Percentiles rank a stretch among this genome's conserved stretches.
Evolutionary conservation across 1,140 invertebrate species (phyloP).

Genomic region (Monochamus saltuarius): DNA sequence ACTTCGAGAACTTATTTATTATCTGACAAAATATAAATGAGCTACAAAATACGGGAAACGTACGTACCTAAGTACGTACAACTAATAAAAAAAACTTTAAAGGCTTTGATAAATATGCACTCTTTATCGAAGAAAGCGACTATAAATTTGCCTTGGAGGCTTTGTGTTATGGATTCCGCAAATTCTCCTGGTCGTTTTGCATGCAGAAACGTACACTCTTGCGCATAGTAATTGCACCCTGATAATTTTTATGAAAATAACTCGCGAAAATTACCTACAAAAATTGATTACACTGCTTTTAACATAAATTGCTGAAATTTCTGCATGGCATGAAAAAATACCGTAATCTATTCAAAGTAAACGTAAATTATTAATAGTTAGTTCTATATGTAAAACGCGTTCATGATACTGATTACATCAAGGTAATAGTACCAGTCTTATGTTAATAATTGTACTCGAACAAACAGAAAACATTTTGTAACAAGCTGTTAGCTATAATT

Average conservation of each 20-base stretch:
- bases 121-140: conserved; percentile 12
- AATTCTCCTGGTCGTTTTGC: neutral
- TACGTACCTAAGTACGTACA: conserved; percentile 3
- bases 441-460: no score
- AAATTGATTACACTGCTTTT: conserved; percentile 5
- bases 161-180: conserved; percentile 2
- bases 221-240: conserved; percentile 5
- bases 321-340: no score
- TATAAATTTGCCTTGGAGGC: conserved; percentile 5
- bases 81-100: conserved; percentile 7
- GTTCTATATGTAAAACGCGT: no score
- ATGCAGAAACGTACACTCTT: conserved; percentile 1
- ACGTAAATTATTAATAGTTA: no score
- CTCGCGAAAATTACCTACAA: conserved; percentile 6
- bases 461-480: no score
- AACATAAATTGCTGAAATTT: neutral
- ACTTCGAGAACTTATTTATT: conserved; percentile 37
- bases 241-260: no score
- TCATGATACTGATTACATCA: no score
- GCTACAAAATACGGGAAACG: conserved; percentile 31
- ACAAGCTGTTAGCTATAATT: no score
- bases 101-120: conserved; percentile 15
- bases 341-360: no score
- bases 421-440: no score
- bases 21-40: conserved; percentile 41